Evolutionary conservation across 2,797 vertebrate species (phyloP).

Genomic region (Onychomys leucogaster): DNA sequence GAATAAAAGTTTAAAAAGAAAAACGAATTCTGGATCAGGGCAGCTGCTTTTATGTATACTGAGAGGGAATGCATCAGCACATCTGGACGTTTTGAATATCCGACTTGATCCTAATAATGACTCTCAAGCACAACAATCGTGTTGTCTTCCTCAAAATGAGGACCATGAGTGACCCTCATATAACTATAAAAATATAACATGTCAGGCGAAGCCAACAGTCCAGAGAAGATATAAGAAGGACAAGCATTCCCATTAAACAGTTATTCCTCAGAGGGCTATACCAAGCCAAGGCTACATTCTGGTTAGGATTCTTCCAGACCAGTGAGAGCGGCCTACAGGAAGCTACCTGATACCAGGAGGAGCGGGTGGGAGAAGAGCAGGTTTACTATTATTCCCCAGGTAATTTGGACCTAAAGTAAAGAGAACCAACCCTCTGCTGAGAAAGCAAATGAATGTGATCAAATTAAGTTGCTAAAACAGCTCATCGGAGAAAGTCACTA

Average conservation of each 20-base stretch:
- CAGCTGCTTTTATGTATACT: background rate
- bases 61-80: background rate
- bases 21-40: background rate
- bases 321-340: background rate
- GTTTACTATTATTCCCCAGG: background rate
- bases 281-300: background rate
- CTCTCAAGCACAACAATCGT: background rate
- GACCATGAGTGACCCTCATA: background rate
- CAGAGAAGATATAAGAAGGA: conserved; percentile 18
- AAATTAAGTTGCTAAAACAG: conserved; percentile 15
- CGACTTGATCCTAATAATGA: background rate
- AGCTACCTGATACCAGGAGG: conserved; percentile 7
- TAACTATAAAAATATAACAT: background rate
- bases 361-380: background rate
- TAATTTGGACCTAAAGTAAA: conserved; percentile 50
- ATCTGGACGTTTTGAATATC: background rate
- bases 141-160: conserved; percentile 33
- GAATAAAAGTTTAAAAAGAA: background rate
- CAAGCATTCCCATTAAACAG: conserved; percentile 36
- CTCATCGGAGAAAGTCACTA: background rate
- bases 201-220: conserved; percentile 4
- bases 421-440: conserved; percentile 54
- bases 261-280: background rate
- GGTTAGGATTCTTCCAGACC: background rate
- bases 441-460: conserved; percentile 56